Evolutionary conservation across 2,797 vertebrate genomes (phyloP), one percentile per base, ranked within the genome.

Genomic region (Mastacembelus armatus): DNA sequence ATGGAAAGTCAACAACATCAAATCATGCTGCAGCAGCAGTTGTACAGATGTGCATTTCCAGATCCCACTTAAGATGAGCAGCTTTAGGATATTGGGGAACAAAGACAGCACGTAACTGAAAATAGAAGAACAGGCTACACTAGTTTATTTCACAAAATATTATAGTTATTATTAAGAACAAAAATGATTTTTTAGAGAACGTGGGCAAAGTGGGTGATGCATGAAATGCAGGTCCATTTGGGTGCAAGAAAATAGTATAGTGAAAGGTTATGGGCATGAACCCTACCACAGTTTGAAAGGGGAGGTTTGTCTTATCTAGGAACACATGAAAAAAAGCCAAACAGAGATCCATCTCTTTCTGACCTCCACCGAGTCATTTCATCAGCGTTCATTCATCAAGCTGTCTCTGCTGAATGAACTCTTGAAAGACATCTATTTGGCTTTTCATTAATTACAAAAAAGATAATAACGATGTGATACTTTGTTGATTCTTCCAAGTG

Each of bases 251-350:
- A 51, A 60, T 12, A 50, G 11, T 10, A 22, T 4, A 30, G 16
- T 70, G n/a, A 64, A 76, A 61, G 36, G 51, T 71, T 36, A 42
- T 9, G 49, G 36, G 21, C 27, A 14, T 39, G 8, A 58, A 51
- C 71, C 62, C 38, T 19, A 42, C 26, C 12, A 19, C 15, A 55
- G 19, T 50, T 69, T 50, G 56, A 42, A 77, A 78, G 58, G 60
- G 33, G 18, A 52, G 43, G 42, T 75, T 81, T 78, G 77, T 77
- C 77, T 83, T 60, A 87, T 85, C 78, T 63, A 50, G 68, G 74
- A 77, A 65, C 18, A 51, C 39, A 78, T 88, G 71, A 75, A 51
- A 72, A 83, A 73, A 72, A 69, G 11, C n/a, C 51, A 78, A 83
- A 79, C 65, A 63, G 4, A 52, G 33, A 80, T 74, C 49, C 14